Base-by-base conservation (phyloP, 92 coral and sea anemone species). In the Pocillopora meandrina region DNA sequence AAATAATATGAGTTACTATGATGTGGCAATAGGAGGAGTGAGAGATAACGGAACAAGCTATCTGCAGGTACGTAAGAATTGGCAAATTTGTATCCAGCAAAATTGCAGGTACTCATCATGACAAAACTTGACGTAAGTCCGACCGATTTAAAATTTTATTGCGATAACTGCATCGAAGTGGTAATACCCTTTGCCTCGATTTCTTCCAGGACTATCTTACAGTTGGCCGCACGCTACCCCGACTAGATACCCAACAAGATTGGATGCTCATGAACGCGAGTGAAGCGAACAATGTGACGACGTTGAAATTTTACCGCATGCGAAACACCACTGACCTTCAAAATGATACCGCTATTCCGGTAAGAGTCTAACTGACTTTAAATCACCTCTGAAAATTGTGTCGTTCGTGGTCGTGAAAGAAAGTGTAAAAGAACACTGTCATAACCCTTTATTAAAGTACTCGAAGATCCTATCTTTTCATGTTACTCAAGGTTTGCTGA, bases 11-110 rank as follows among this genome's bases (percentile, higher is more conserved):
- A 13, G 1, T 57, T 7, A 49, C 76, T 81, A 81, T 57, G 84
- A 81, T 81, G 84, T 81, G 2, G 84, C 76, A 14, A 63, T 81
- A 10, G 84, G 76, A 33, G 69, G 76, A 33, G 76, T 69, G 0
- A 23, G 18, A 0, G 3, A 16, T 12, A 14, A 57, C 13, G 84
- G 58, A 70, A 12, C 69, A 9, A 57, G 20, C 20, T 81, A 69
- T 33, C 35, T 81, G 12, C 7, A 10, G 76, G 84, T 81, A 69
- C 16, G 84, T 2, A 23, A 26, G 55, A 42, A 42, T 6, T 68
- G 2, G 19, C 11, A 68, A 67, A 68, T 31, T 19, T 5, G 31
- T 26, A 26, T 26, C 31, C 31, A 26, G 31, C 31, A 26, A 26
- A 26, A 26, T 26, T 26, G 31, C 31, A 26, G 31, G 31, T 26